Base-by-base conservation (phyloP, 1,140 invertebrate genomes). In the Drosophila murphyi region DNA sequence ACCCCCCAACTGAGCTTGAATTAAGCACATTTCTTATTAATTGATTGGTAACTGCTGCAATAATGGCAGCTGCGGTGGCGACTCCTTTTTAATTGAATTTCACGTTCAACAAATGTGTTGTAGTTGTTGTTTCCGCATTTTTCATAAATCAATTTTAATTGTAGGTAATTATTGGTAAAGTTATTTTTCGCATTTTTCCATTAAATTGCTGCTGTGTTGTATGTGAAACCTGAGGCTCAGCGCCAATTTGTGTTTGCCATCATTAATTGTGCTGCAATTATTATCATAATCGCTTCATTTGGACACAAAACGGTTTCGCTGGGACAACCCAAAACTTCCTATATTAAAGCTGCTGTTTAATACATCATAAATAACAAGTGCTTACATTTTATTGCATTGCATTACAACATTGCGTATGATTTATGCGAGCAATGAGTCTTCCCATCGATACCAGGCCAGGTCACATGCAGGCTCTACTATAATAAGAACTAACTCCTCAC, bases 81-180 rank as follows among this genome's bases (percentile, higher is more conserved):
- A 70, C 65, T 71, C 62, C 29, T 64, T 83, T 82, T 83, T 87
- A 86, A 88, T 88, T 88, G 83, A 88, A 88, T 88, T 88, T 63
- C 79, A 69, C 20, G 51, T 35, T 60, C 7, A 20, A 20, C 20
- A 20, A 20, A 20, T 35, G 31, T 50, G 6, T 29, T 39, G 12
- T 47, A n/a, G 5, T 48, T 35, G 31, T 43, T 69, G 35, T 20
- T 20, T 20, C 20, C 48, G 32, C 72, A 72, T 78, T 80, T 20
- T 89, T 56, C 80, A 86, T 91, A 91, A 91, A 91, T 91, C 89
- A 91, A 80, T 86, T 91, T 89, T 91, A 91, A 91, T 91, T 89
- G 85, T 76, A 69, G 79, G 82, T 79, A 91, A 91, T 91, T 91
- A 86, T 91, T 80, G 83, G 68, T 67, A 67, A 70, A 73, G 71